Evolutionary conservation across 2,797 vertebrate genomes (phyloP), one percentile per base, ranked within the genome.

Genomic region (Bovichtus diacanthus): DNA sequence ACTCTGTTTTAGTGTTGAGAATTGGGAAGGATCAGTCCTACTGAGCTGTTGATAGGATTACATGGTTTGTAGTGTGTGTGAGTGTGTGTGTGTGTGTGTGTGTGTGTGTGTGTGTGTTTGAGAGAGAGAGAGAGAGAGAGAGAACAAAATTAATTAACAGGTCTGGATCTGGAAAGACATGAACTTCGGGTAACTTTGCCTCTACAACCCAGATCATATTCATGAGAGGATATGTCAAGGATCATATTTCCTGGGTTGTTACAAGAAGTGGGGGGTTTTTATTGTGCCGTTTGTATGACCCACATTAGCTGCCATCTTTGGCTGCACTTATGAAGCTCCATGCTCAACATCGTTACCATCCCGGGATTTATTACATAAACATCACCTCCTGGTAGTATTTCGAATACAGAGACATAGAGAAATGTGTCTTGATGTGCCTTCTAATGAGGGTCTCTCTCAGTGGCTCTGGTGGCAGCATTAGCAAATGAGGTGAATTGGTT

Each of bases 31-130:
- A 87, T 87, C 81, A 78, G 71, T 50, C 49, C 12, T 47, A 44
- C 72, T 83, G 83, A 84, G 85, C 85, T 75, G 67, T 74, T 86
- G 77, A 85, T 69, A 50, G 77, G 86, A 90, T 89, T 88, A 90
- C 55, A 84, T 77, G 81, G 64, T 86, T 70, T 81, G 66, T 36
- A 58, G 31, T 74, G 39, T 60, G 70, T 41, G 58, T 56, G 15
- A 4, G 23, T 47, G 46, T 21, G 19, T 47, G 46, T 47, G 61
- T n/a, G 39, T 44, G 34, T 49, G 38, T 53, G 50, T 38, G 19
- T 58, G 13, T 23, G 34, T 23, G 11, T 21, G 6, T 21, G 19
- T 11, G 47, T 12, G 11, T 12, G 46, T 23, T 46, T 21, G 46
- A 49, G 46, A 51, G 50, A 27, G 13, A 27, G 49, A 27, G 50